Conservation (phyloP, 1,140 invertebrate species). For the Bombus difficillimus region DNA sequence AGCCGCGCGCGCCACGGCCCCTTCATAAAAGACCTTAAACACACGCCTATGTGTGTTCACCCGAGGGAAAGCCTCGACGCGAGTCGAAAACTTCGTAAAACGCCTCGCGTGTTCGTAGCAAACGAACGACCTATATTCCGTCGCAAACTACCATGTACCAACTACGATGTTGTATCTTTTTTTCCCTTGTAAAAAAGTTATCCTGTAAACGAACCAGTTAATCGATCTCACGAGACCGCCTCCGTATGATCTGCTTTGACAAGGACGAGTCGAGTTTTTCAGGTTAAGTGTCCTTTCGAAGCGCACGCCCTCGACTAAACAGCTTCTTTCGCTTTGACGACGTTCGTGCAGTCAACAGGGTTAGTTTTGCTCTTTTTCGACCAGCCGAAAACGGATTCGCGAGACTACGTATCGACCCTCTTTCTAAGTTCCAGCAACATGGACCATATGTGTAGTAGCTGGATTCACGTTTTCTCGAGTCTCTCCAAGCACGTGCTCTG, state of each 20-base stretch:
- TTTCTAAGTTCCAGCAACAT: neutral
- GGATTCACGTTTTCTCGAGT: neutral
- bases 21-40: constrained; percentile 27
- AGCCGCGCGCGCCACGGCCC: constrained; percentile 9
- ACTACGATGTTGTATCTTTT: no score
- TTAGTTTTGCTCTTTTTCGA: constrained; percentile 37
- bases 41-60: constrained; percentile 11
- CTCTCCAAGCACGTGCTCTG: constrained; percentile 4
- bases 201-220: neutral
- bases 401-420: neutral
- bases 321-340: constrained; percentile 23
- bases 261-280: constrained; percentile 40
- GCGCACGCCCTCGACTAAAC: constrained; percentile 7
- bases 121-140: constrained; percentile 32
- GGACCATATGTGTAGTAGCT: no score
- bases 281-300: constrained; percentile 44
- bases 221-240: constrained; percentile 11
- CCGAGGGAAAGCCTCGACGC: neutral
- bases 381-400: constrained; percentile 37
- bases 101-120: neutral
- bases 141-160: neutral
- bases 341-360: neutral
- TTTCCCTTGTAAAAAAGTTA: neutral
- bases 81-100: constrained; percentile 21
- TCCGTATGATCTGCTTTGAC: constrained; percentile 36